Percentiles rank a stretch among this genome's conserved stretches.
Evolutionary conservation across 1,140 invertebrate species (phyloP).

Genomic region (Plutomurus gul): DNA sequence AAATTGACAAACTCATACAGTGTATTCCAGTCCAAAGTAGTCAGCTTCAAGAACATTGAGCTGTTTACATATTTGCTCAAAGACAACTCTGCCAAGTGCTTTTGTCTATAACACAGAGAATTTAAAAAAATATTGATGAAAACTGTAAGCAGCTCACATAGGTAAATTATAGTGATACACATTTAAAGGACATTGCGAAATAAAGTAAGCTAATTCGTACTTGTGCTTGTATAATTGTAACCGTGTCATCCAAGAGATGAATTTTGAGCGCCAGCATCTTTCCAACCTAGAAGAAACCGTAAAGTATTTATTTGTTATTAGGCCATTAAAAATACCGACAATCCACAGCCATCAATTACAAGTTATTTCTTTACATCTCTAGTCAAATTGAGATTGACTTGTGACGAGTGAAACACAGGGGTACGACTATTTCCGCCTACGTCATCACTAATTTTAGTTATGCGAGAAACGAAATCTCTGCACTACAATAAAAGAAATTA

Average conservation of each 20-base stretch:
- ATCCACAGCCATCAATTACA: no score
- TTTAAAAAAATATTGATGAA: neutral
- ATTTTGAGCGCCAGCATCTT: constrained; percentile 48
- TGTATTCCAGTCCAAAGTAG: constrained; percentile 97
- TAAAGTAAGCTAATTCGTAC: constrained; percentile 38
- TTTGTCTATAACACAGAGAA: constrained; percentile 77
- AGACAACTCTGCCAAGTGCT: constrained; percentile 86
- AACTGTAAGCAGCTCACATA: neutral
- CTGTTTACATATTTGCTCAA: constrained; percentile 95
- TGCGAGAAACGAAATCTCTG: no score
- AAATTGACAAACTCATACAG: constrained; percentile 78
- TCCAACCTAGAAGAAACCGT: neutral
- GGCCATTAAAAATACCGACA: no score
- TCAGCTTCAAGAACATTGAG: constrained; percentile 94
- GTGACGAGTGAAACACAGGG: no score
- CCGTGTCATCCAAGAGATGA: constrained; percentile 48
- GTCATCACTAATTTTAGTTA: no score
- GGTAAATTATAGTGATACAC: neutral
- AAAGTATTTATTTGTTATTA: no score
- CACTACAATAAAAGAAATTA: no score
- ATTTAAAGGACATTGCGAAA: neutral
- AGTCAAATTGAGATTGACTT: no score
- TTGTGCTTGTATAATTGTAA: constrained; percentile 53
- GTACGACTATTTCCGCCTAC: no score
- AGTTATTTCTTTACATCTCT: no score